phyloP scores from a whole-genome alignment of 2,797 vertebrate species.

The Hydrocynus forskahlii region DNA sequence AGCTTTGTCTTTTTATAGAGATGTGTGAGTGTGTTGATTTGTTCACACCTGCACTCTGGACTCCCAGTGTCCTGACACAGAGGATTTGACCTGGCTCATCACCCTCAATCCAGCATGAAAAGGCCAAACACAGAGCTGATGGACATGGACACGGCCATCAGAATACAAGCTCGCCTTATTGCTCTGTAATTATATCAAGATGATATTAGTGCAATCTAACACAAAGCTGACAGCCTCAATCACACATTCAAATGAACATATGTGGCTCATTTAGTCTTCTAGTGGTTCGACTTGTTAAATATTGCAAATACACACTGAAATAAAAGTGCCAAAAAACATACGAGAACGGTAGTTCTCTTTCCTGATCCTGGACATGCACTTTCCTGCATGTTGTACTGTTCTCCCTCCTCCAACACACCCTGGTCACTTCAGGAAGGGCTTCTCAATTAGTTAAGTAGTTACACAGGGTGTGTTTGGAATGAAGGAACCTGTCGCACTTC shows the following conservation, averaged over 20 bases:
- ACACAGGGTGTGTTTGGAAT: background rate
- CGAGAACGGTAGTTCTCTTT: background rate
- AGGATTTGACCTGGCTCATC: background rate
- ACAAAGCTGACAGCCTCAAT: background rate
- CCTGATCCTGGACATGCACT: background rate
- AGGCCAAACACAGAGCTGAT: constrained; percentile 20
- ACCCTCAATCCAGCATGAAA: constrained; percentile 47
- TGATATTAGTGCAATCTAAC: constrained; percentile 20
- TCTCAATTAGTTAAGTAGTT: background rate
- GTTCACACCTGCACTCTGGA: constrained; percentile 54
- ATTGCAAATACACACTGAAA: background rate
- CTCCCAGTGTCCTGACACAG: constrained; percentile 47
- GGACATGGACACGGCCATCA: background rate
- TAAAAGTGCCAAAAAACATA: background rate
- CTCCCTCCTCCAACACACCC: background rate
- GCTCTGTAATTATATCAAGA: background rate
- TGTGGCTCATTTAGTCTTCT: background rate
- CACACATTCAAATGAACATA: background rate
- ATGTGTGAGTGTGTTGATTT: constrained; percentile 64
- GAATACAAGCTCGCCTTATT: background rate
- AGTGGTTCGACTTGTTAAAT: background rate
- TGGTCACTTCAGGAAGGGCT: background rate
- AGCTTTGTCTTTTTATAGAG: constrained; percentile 63
- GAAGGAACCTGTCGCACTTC: too few species aligned
- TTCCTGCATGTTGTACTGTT: background rate